Evolutionary conservation across 2,113 vertebrate genomes (phyloP), one percentile per base, ranked within the genome.

Genomic region (Rhineura floridana): DNA sequence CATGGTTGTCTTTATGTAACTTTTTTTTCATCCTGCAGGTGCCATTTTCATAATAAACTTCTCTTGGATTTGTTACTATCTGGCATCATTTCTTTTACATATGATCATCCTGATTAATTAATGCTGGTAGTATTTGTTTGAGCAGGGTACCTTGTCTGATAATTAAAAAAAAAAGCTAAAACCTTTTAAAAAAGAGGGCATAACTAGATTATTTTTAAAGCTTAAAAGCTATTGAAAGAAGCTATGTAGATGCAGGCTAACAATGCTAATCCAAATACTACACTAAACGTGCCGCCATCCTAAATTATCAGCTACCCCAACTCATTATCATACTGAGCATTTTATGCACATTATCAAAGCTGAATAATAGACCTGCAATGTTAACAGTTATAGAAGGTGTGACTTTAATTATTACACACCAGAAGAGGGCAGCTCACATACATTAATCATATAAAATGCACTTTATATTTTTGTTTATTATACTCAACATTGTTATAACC

Each of bases 11-110:
- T 98, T 98, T 98, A 97, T 99, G 98, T 98, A 99, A 98, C 97
- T 97, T 98, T 99, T 97, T 96, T 97, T 98, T 98, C 99, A 99
- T 98, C 98, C 97, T 94, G 97, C 98, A 98, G 98, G 98, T 99
- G 98, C 98, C 99, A 99, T 99, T 98, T 98, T 99, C 98, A 99
- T 98, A 99, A 99, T 99, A 99, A 98, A 97, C 97, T 98, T 98
- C 97, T 99, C 98, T 99, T 98, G 97, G 98, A 98, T 98, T 98
- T 98, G 96, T 98, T 98, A 98, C 97, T 98, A 98, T 98, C 97
- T 98, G 97, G 98, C 98, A 98, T 98, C 96, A 97, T 98, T 98
- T 99, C 96, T 98, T 98, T 98, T 96, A 96, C 98, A 97, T 98
- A 97, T 96, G 97, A 96, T 95, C 98, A 98, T 98, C 97, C 95